Percentiles rank a stretch among this genome's conserved stretches.
Conservation (phyloP, 2,888 invertebrate genomes). For the Ornithoptera priamus region DNA sequence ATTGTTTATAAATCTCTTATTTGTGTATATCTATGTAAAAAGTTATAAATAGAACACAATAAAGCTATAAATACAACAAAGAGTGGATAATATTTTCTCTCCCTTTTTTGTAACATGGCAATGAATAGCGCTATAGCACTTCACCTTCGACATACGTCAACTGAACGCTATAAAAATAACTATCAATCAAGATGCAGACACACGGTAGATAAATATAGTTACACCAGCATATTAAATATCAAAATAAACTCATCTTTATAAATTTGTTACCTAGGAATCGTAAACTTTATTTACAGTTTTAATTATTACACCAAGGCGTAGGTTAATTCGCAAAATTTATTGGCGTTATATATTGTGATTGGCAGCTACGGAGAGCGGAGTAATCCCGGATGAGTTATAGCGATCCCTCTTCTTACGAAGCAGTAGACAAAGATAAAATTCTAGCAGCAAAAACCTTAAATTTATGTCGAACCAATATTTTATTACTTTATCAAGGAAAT, state of each 20-base stretch:
- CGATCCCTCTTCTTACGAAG: conserved; percentile 14
- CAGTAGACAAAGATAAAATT: conserved; percentile 11
- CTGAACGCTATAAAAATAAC: too few species aligned
- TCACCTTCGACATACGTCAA: too few species aligned
- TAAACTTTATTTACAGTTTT: background rate
- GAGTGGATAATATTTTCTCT: too few species aligned
- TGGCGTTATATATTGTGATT: conserved; percentile 8
- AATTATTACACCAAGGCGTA: background rate
- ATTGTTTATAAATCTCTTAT: too few species aligned
- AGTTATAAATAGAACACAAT: too few species aligned
- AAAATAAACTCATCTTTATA: background rate
- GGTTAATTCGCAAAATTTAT: conserved; percentile 13
- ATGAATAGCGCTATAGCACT: too few species aligned
- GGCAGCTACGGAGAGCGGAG: conserved; percentile 9
- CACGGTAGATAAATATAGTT: background rate
- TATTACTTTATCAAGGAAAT: background rate
- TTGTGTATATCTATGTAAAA: too few species aligned
- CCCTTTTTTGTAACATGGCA: too few species aligned
- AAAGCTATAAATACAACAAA: too few species aligned
- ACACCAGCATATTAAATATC: background rate
- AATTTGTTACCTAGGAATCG: background rate
- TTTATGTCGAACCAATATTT: background rate
- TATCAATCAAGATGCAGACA: too few species aligned
- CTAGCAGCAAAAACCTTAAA: background rate
- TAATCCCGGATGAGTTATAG: conserved; percentile 21